phyloP scores from a whole-genome alignment of 2,113 vertebrate species.

The western clawed frog (Xenopus tropicalis) region UCB_Xtro_10.0 CM004446.2:89955001-89955500 shows the following conservation, averaged over 20 bases:
- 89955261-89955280: background rate
- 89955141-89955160: background rate
- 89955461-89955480: too few relatives aligned
- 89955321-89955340: slow-evolving; percentile 6
- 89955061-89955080: slow-evolving; percentile 60
- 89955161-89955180: background rate
- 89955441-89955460: too few relatives aligned
- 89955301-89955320: slow-evolving; percentile 19
- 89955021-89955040: slow-evolving; percentile 57
- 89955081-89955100: slow-evolving; percentile 93
- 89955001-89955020: slow-evolving; percentile 22
- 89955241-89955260: background rate
- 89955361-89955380: slow-evolving; percentile 11
- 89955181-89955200: background rate
- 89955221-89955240: background rate
- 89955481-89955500: too few relatives aligned
- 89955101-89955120: slow-evolving; percentile 86
- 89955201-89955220: background rate
- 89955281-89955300: slow-evolving; percentile 2
- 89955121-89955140: too few relatives aligned
- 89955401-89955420: background rate
- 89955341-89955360: background rate
- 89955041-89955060: slow-evolving; percentile 65
- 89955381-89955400: background rate
- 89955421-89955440: too few relatives aligned